Evolutionary conservation across 2,888 invertebrate species (phyloP), one percentile per base, ranked within the genome.

Genomic region (Strigamia transsilvanica): DNA sequence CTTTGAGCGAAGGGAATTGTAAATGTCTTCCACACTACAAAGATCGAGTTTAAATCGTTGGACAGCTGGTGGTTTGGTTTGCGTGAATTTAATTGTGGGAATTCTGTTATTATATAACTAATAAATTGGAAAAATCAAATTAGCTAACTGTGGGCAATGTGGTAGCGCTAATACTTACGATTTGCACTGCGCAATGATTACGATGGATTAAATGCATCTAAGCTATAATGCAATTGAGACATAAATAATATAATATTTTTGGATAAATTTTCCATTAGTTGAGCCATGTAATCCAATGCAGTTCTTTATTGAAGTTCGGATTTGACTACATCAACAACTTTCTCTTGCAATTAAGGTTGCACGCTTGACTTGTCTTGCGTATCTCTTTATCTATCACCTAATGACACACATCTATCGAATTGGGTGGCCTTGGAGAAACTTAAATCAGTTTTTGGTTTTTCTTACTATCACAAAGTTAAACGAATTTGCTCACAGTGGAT

Each of bases 291-390:
- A 38, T 38, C 38, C 38, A 38, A 38, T 38, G 38, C 9, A 38
- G 38, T 38, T 38, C 38, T 38, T 38, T 38, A 38, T 38, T 38
- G 6, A 7, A 0, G 56, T 56, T 56, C 9, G 18, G 18, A 18
- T 18, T n/a, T 56, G n/a, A 56, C 5, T n/a, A 9, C 5, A 10
- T 9, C 12, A 32, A n/a, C 73, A 73, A 73, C 73, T 73, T 73
- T 73, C 73, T 73, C 73, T 32, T 73, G 27, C 73, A 73, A 73
- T 27, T 73, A 73, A 32, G 73, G 73, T 32, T 73, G 27, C 32
- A 73, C 73, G 73, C 73, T 1, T 73, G 32, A 15, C 27, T 73
- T 13, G 23, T 73, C 73, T 12, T 15, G 73, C n/a, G 56, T n/a
- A 18, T 73, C 73, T 73, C 10, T 73, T 27, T n/a, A 73, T 6